phyloP scores from a whole-genome alignment of 1,140 invertebrate species.

The Atta colombica region DNA sequence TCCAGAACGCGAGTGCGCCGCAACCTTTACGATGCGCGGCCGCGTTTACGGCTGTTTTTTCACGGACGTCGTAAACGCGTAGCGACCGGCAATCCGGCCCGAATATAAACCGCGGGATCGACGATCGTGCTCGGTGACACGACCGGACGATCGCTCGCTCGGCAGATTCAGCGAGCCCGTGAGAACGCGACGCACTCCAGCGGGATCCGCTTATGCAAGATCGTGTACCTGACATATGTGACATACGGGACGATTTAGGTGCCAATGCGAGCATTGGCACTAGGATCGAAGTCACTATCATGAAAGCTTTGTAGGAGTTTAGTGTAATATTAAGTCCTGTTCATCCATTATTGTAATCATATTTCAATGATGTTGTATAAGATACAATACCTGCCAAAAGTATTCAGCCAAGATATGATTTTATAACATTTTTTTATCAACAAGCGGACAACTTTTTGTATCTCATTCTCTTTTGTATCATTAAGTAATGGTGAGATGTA shows the following conservation, averaged over 20 bases:
- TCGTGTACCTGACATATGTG: slow-evolving; percentile 57
- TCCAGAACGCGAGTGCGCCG: slow-evolving; percentile 68
- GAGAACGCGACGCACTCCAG: slow-evolving; percentile 84
- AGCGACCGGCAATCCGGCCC: slow-evolving; percentile 24
- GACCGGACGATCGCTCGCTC: slow-evolving; percentile 32
- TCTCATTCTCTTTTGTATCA: too few relatives aligned
- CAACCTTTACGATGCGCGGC: slow-evolving; percentile 61
- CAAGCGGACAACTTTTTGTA: too few relatives aligned
- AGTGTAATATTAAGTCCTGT: neutral
- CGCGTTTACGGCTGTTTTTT: slow-evolving; percentile 68
- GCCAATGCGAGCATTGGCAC: neutral
- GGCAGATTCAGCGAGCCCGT: slow-evolving; percentile 76
- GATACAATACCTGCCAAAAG: neutral
- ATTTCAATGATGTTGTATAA: neutral
- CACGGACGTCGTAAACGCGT: slow-evolving; percentile 67
- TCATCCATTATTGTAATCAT: neutral
- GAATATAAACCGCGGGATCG: slow-evolving; percentile 60
- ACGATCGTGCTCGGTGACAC: slow-evolving; percentile 67
- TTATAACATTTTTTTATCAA: too few relatives aligned
- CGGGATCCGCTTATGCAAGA: slow-evolving; percentile 80
- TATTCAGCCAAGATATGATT: too few relatives aligned
- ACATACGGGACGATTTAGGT: slow-evolving; percentile 10
- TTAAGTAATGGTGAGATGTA: too few relatives aligned
- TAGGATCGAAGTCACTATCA: neutral
- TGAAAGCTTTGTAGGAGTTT: neutral